Evolutionary conservation across 2,797 vertebrate species (phyloP), one percentile per base, ranked within the genome.

Genomic region (Anguilla obscura): DNA sequence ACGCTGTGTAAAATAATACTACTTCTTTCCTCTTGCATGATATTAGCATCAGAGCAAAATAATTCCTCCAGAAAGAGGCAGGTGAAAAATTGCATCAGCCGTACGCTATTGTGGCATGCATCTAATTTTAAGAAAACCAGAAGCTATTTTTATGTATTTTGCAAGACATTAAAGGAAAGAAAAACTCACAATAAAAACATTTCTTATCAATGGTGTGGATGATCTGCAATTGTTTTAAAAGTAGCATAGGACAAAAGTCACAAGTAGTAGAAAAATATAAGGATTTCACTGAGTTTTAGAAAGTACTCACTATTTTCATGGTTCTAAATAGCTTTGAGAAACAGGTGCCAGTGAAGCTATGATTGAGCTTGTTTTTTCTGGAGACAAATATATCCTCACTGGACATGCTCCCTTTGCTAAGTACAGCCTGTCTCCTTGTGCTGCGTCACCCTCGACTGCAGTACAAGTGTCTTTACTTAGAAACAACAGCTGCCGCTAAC

Each of bases 401-500:
- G 50, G 36, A 84, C n/a, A 33, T 5, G 52, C 82, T 30, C 54
- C 21, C 82, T 84, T 5, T 36, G 7, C 48, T 33, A 74, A 66
- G 82, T 63, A 33, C 45, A 66, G 60, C 82, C 82, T 48, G 56
- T 27, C 45, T 63, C 30, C 79, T 80, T 82, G 12, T 45, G 82
- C 52, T 84, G 82, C 18, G 82, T 56, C 48, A 56, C n/a, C n/a
- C 24, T 84, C 80, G 1, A 16, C 56, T 85, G 56, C 86, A 83
- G 54, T 40, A 8, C 86, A 87, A 83, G 80, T 33, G 86, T 83
- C 94, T 96, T 96, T 96, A 95, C 95, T 96, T 96, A 95, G 95
- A 95, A 94, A 92, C 94, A 93, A 93, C 95, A 96, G 94, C 95
- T 96, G 95, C 89, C 89, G 90, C 89, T 89, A 88, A 88, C 76